These are phyloP conservation scores for Beris chalybata DNA, from an alignment of 2,888 invertebrate genomes.

Conservation along the genomic window DNA sequence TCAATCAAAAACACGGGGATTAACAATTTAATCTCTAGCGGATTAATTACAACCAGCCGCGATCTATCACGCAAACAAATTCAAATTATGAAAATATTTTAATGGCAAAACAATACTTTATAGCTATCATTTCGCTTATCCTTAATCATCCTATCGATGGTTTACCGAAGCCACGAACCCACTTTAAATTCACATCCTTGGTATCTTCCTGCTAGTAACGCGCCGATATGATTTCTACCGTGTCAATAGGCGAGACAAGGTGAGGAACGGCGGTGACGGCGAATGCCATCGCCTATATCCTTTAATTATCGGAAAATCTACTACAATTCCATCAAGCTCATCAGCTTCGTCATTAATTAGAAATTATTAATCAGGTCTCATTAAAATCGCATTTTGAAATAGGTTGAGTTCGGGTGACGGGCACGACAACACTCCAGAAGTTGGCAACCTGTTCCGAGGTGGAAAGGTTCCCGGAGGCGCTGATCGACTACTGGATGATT, in stretches of 20 bases:
- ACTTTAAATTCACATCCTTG: background rate
- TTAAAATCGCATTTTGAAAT: conserved; percentile 22
- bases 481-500: no score
- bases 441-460: no score
- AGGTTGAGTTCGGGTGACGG: no score
- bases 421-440: no score
- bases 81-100: conserved; percentile 4
- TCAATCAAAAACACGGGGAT: background rate
- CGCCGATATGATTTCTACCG: background rate
- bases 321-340: conserved; percentile 5
- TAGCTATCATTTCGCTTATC: background rate
- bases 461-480: no score
- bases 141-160: background rate
- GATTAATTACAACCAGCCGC: background rate
- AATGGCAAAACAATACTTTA: background rate
- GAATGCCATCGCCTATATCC: background rate
- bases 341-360: conserved; percentile 26
- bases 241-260: no score
- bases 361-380: conserved; percentile 28
- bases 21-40: conserved; percentile 8
- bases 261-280: background rate
- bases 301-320: conserved; percentile 28
- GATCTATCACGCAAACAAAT: conserved; percentile 8
- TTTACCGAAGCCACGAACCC: background rate
- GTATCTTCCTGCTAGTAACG: background rate